Evolutionary conservation across 2,113 vertebrate species (phyloP), one percentile per base, ranked within the genome.

Genomic region (Hypomesus transpacificus): DNA sequence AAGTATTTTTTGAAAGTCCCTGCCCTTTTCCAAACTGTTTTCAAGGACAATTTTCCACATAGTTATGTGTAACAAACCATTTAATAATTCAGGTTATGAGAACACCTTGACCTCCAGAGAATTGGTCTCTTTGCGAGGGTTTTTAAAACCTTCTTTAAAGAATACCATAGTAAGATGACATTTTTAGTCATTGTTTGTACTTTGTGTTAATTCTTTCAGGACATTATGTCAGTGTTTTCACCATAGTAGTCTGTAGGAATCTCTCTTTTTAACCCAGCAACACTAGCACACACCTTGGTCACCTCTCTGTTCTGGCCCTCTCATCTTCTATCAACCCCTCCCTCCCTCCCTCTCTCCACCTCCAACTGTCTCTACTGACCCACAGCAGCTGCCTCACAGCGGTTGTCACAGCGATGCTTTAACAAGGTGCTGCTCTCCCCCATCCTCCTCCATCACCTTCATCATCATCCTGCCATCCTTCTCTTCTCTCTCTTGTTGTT

Each of bases 361-460:
- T 77, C 69, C 73, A 80, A 70, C 71, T 51, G 6, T 71, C 72
- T 72, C 69, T 72, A 78, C 75, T 85, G 83, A 80, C 82, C 79
- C 24, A 70, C 75, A 85, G 78, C 79, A 83, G 78, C 80, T 85
- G 75, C 71, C 62, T 81, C 63, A 70, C 53, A 46, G 72, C 21
- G 68, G 61, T 70, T 61, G 83, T 84, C 22, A 70, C 75, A 69
- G 75, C 57, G 74, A 62, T 57, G 73, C 87, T 86, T 87, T 89
- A 89, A 90, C 85, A 87, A 90, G 87, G 82, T 83, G 68, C 78
- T 76, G 73, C 67, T 57, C 68, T 79, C 80, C 84, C 9, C 20
- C 62, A 14, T 69, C 21, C 59, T 74, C 51, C 54, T 76, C 70
- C 76, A 69, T 20, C 54, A 51, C 56, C 72, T 54, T 67, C 64